Conservation (phyloP, 2,797 vertebrate species). For the Antennarius maculatus region DNA sequence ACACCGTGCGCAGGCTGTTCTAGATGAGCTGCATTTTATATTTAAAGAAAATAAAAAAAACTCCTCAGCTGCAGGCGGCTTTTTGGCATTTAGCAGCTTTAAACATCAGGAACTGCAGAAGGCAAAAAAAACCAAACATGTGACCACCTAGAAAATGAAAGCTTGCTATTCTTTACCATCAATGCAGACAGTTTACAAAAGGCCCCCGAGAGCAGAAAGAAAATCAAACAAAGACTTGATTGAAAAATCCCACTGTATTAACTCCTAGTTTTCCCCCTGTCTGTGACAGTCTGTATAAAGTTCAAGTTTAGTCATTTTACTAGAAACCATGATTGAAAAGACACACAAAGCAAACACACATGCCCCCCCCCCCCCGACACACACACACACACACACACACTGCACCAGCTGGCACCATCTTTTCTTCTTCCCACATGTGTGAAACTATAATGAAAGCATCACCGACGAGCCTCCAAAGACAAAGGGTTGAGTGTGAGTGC, state of each 20-base stretch:
- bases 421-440: slow-evolving; percentile 68
- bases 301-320: slow-evolving; percentile 37
- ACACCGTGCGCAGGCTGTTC: not conserved
- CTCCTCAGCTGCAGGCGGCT: not conserved
- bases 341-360: slow-evolving; percentile 31
- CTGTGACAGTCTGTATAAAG: slow-evolving; percentile 20
- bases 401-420: slow-evolving; percentile 58
- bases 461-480: slow-evolving; percentile 54
- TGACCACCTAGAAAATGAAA: slow-evolving; percentile 24
- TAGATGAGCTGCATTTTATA: no score
- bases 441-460: slow-evolving; percentile 65
- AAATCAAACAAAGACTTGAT: slow-evolving; percentile 26
- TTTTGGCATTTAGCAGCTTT: slow-evolving; percentile 17
- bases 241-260: slow-evolving; percentile 7
- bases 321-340: slow-evolving; percentile 15
- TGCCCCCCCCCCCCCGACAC: no score
- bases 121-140: not conserved
- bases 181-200: not conserved
- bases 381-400: slow-evolving; percentile 23
- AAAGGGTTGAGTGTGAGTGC: slow-evolving; percentile 62
- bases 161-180: slow-evolving; percentile 7
- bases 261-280: not conserved
- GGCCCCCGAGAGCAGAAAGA: not conserved
- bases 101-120: slow-evolving; percentile 11
- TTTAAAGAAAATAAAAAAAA: not conserved